A percentile compares a stretch with the other conserved stretches of the same genome.
These are phyloP conservation scores for Vanessa tameamea DNA, from an alignment of 1,140 invertebrate genomes.

Conservation along the genomic window DNA sequence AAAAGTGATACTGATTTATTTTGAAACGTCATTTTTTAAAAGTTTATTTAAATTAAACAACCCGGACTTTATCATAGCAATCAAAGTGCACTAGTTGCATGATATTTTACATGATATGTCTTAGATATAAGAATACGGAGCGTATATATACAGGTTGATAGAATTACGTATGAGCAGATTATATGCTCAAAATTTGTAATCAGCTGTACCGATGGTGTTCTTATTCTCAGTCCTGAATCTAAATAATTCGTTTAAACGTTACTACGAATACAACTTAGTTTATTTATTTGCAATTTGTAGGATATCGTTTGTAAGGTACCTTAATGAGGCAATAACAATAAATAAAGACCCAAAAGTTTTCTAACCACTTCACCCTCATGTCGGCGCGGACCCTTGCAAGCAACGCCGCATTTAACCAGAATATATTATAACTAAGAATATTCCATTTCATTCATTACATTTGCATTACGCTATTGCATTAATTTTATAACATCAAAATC, in stretches of 20 bases:
- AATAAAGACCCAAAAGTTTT: conserved; percentile 80
- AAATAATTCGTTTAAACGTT: conserved; percentile 56
- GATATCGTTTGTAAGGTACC: conserved; percentile 76
- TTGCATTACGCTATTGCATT: conserved; percentile 32
- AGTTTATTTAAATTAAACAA: no score
- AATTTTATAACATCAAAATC: neutral
- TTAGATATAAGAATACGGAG: no score
- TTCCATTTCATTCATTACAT: conserved; percentile 35
- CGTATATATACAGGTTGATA: no score
- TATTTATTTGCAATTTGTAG: conserved; percentile 80
- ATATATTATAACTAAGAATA: conserved; percentile 60
- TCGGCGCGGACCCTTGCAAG: conserved; percentile 67
- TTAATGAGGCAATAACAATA: conserved; percentile 81
- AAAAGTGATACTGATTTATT: no score
- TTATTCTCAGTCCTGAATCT: neutral
- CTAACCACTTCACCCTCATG: conserved; percentile 68
- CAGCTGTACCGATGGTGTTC: neutral
- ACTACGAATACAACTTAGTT: conserved; percentile 60
- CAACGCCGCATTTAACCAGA: conserved; percentile 65
- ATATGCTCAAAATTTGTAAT: no score
- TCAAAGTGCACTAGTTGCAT: no score
- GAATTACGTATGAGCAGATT: no score
- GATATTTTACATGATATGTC: no score
- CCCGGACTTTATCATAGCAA: no score
- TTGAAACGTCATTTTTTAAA: no score